phyloP scores from a whole-genome alignment of 2,888 invertebrate species.

The Polietes domitor region DNA sequence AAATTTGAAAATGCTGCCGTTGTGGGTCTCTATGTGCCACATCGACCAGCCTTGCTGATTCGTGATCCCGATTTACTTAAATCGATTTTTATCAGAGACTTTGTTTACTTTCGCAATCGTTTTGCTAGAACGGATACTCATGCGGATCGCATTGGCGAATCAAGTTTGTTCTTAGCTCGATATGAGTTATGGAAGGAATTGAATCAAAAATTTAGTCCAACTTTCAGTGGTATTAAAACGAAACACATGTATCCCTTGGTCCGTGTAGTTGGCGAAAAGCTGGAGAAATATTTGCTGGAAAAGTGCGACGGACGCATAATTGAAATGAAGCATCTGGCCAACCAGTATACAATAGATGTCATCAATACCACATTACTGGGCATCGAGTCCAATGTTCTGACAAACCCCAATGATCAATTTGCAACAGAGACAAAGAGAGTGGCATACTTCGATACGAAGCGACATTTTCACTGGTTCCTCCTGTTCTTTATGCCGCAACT shows the following conservation, averaged over 20 bases:
- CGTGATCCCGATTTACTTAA: conserved; percentile 81
- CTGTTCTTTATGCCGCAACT: conserved; percentile 37
- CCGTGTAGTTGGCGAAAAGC: conserved; percentile 61
- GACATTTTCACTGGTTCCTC: conserved; percentile 27
- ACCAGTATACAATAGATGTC: conserved; percentile 74
- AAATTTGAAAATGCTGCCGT: conserved; percentile 70
- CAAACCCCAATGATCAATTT: conserved; percentile 43
- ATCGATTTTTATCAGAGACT: conserved; percentile 78
- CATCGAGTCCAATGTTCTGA: conserved; percentile 71
- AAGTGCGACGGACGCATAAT: background rate
- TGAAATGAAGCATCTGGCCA: conserved; percentile 71
- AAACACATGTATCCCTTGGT: conserved; percentile 76
- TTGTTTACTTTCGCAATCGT: conserved; percentile 73
- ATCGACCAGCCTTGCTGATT: conserved; percentile 79
- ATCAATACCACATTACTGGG: conserved; percentile 74
- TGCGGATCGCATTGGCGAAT: conserved; percentile 71
- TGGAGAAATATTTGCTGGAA: conserved; percentile 68
- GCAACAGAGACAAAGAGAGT: background rate
- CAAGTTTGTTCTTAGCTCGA: conserved; percentile 73
- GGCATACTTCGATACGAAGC: background rate
- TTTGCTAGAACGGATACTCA: conserved; percentile 72
- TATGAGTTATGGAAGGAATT: conserved; percentile 74
- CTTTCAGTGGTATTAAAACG: conserved; percentile 73
- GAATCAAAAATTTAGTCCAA: conserved; percentile 71
- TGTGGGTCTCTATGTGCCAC: conserved; percentile 78